Evolutionary conservation across 2,888 invertebrate species (phyloP).

Genomic region (Lacanobia wlatinum): DNA sequence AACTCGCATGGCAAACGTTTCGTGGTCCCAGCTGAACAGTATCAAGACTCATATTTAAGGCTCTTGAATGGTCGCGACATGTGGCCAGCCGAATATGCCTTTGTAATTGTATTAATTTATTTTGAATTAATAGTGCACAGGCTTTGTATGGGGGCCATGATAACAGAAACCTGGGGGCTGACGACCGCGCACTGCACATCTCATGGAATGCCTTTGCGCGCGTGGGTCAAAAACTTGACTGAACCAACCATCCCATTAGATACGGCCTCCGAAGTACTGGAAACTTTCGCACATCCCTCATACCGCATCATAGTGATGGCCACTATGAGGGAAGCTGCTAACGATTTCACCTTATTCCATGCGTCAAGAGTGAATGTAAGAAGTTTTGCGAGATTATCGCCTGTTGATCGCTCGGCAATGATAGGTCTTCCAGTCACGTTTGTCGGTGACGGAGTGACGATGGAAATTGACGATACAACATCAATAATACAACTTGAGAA

Average conservation of each 20-base stretch:
- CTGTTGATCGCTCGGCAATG: neutral
- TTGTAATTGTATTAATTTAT: constrained; percentile 5
- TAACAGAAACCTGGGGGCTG: constrained; percentile 15
- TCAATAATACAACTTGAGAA: too few species aligned
- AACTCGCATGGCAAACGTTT: constrained; percentile 1
- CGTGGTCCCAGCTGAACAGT: neutral
- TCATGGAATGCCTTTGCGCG: too few species aligned
- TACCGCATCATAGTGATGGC: neutral
- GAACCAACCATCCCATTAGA: neutral
- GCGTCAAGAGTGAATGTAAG: neutral
- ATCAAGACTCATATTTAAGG: neutral
- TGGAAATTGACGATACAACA: too few species aligned
- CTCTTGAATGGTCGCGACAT: neutral
- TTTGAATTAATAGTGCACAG: neutral
- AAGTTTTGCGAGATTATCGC: neutral
- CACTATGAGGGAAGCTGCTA: neutral
- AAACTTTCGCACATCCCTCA: constrained; percentile 14
- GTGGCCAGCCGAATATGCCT: constrained; percentile 6
- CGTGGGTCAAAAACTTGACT: constrained; percentile 19
- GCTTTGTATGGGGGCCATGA: constrained; percentile 2
- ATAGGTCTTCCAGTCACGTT: constrained; percentile 9
- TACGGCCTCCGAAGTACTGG: neutral
- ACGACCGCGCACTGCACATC: constrained; percentile 18
- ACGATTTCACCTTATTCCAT: constrained; percentile 22
- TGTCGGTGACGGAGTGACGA: neutral